These are phyloP conservation scores for Panulirus ornatus DNA, from an alignment of 1,140 invertebrate species.

Conservation along the genomic window DNA sequence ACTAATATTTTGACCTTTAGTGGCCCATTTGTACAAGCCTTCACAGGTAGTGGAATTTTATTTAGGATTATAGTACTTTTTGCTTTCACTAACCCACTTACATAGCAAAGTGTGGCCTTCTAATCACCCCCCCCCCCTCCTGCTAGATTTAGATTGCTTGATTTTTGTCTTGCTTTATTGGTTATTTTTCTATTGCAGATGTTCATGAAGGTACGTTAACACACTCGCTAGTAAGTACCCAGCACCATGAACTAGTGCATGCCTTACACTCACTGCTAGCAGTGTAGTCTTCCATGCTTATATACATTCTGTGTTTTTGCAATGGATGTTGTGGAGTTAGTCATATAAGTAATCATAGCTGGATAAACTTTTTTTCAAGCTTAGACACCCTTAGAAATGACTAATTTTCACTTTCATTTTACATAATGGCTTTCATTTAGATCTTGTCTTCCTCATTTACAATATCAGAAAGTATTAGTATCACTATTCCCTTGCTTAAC, in stretches of 20 bases:
- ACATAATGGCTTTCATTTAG: no score
- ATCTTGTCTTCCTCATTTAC: no score
- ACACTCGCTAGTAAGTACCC: constrained; percentile 40
- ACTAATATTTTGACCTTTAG: no score
- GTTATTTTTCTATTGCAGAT: constrained; percentile 41
- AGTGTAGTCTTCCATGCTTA: no score
- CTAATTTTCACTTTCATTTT: no score
- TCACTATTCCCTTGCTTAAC: no score
- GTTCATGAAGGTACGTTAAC: constrained; percentile 49
- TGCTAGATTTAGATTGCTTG: constrained; percentile 20
- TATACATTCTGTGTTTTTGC: no score
- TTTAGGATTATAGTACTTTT: not conserved
- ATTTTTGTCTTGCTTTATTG: constrained; percentile 41
- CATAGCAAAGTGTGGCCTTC: not conserved
- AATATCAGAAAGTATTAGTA: no score
- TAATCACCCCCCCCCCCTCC: not conserved
- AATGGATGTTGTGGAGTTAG: no score
- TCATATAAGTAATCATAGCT: no score
- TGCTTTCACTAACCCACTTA: not conserved
- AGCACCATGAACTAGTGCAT: not conserved
- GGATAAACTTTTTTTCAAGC: no score
- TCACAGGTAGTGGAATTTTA: not conserved
- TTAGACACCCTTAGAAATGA: no score
- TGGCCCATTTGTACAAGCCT: not conserved
- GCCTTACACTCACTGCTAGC: not conserved